A percentile compares a stretch with the other conserved stretches of the same genome.
These are phyloP conservation scores for Ancistrus triradiatus DNA, from an alignment of 2,113 vertebrate genomes.

Conservation along the genomic window DNA sequence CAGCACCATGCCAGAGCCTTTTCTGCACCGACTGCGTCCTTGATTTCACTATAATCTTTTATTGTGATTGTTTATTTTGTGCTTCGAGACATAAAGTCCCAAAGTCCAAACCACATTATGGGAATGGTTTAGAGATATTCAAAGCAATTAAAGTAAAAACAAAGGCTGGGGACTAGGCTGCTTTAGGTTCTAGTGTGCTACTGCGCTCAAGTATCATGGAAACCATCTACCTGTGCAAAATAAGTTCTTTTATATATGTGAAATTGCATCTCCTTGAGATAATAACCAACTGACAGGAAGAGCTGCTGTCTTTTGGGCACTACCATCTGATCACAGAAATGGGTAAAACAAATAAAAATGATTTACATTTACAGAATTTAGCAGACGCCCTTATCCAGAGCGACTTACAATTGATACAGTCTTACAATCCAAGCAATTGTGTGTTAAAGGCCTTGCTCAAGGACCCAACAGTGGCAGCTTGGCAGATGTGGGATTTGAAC, in stretches of 20 bases:
- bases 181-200: constrained; percentile 51
- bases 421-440: no score
- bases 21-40: constrained; percentile 41
- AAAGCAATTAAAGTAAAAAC: constrained; percentile 57
- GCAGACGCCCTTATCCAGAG: no score
- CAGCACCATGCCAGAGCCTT: constrained; percentile 33
- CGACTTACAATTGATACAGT: no score
- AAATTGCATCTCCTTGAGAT: constrained; percentile 56
- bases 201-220: constrained; percentile 49
- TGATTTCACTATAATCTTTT: constrained; percentile 54
- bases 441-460: no score
- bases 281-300: constrained; percentile 43
- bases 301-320: not conserved
- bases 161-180: constrained; percentile 50
- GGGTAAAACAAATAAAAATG: no score
- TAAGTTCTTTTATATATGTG: constrained; percentile 49
- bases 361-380: no score
- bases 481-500: no score
- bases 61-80: constrained; percentile 55
- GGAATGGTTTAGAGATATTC: constrained; percentile 58
- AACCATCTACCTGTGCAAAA: constrained; percentile 47
- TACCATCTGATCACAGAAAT: not conserved
- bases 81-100: constrained; percentile 47
- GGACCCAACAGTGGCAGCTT: no score
- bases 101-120: constrained; percentile 52